Conservation (phyloP, 2,113 vertebrate genomes). For the Harpagus bidentatus region DNA sequence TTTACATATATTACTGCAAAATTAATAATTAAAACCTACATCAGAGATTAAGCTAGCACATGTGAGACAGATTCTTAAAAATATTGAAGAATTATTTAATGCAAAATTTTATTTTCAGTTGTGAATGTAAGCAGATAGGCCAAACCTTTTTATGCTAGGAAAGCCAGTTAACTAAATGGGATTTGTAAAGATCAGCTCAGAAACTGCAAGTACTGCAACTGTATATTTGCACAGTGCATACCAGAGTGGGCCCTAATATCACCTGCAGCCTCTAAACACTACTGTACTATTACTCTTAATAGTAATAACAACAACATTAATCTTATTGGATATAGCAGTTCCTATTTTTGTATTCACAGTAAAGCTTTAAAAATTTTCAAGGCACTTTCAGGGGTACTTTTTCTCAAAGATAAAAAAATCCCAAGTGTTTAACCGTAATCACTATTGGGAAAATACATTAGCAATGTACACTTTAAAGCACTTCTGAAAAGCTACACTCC, state of each 20-base stretch:
- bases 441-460: slow-evolving; percentile 62
- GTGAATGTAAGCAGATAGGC: neutral
- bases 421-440: slow-evolving; percentile 59
- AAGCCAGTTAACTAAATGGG: slow-evolving; percentile 12
- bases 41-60: neutral
- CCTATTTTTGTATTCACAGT: slow-evolving; percentile 39
- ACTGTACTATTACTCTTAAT: slow-evolving; percentile 36
- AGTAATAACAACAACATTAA: slow-evolving; percentile 59
- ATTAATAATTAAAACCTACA: slow-evolving; percentile 20
- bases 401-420: slow-evolving; percentile 28
- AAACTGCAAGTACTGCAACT: slow-evolving; percentile 16
- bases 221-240: slow-evolving; percentile 50
- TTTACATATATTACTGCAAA: slow-evolving; percentile 41
- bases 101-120: neutral
- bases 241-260: slow-evolving; percentile 29
- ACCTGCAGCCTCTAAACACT: slow-evolving; percentile 41
- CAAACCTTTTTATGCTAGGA: neutral
- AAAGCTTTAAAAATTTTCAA: slow-evolving; percentile 42
- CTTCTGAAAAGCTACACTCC: slow-evolving; percentile 65
- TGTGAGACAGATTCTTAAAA: slow-evolving; percentile 12
- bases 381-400: slow-evolving; percentile 42
- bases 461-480: slow-evolving; percentile 63
- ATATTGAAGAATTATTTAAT: neutral
- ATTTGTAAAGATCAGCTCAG: slow-evolving; percentile 44
- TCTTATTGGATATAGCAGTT: slow-evolving; percentile 15